Conservation (phyloP, 1,140 invertebrate species). For the Aphis gossypii region DNA sequence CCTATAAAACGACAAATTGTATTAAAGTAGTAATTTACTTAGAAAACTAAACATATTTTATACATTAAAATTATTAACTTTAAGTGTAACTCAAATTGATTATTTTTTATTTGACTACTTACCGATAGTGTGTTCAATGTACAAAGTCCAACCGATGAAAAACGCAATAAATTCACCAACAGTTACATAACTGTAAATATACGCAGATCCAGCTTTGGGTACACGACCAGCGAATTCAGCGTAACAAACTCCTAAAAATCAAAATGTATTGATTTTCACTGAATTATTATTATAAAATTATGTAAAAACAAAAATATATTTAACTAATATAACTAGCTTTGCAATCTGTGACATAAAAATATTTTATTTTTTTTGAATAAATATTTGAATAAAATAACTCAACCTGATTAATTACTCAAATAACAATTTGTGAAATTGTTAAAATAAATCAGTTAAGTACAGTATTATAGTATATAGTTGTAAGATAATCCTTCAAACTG, state of each 20-base stretch:
- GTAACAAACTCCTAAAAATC: constrained; percentile 74
- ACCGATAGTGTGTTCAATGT: constrained; percentile 91
- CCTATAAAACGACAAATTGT: constrained; percentile 65
- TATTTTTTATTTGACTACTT: constrained; percentile 58
- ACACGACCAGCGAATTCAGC: constrained; percentile 89
- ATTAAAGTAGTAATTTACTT: background rate
- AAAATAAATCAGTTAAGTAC: background rate
- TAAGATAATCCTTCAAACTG: background rate
- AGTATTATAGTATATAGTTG: background rate
- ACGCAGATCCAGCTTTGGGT: constrained; percentile 85
- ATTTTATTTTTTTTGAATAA: background rate
- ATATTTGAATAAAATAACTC: background rate
- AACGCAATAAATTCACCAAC: constrained; percentile 83
- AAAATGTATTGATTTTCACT: background rate
- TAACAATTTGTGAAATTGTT: background rate
- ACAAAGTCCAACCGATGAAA: constrained; percentile 87
- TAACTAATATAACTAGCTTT: background rate
- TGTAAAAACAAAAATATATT: background rate
- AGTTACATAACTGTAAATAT: constrained; percentile 87
- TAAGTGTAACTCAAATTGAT: background rate
- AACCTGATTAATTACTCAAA: background rate
- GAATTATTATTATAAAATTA: background rate
- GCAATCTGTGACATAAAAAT: background rate
- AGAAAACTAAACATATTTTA: no score
- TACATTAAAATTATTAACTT: background rate